A percentile compares a stretch with the other conserved stretches of the same genome.
Conservation (phyloP, 1,140 invertebrate species). For the Drosophila teissieri region DNA sequence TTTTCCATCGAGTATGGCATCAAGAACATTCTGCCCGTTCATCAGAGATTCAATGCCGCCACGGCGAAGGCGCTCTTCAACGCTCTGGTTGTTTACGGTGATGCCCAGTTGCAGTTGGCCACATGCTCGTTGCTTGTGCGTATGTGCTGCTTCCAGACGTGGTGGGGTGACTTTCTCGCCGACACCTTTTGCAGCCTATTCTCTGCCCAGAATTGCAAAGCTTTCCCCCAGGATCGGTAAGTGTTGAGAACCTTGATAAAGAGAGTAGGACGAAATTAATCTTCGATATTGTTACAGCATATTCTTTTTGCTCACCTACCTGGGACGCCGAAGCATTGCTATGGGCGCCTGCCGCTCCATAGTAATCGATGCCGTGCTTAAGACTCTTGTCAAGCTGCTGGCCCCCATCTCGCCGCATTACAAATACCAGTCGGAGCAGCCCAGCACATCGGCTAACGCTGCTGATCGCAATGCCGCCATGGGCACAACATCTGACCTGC, state of each 20-base stretch:
- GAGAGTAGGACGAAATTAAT: neutral
- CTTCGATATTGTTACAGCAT: conserved; percentile 87
- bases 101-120: conserved; percentile 85
- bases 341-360: conserved; percentile 87
- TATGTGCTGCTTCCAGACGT: conserved; percentile 90
- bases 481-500: conserved; percentile 87
- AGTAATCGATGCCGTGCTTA: conserved; percentile 88
- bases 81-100: conserved; percentile 80
- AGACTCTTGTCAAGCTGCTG: conserved; percentile 86
- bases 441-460: conserved; percentile 79
- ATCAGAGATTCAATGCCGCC: conserved; percentile 86
- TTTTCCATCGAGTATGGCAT: conserved; percentile 88
- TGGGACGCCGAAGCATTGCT: conserved; percentile 92
- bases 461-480: conserved; percentile 56
- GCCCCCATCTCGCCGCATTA: conserved; percentile 85
- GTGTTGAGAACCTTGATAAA: neutral
- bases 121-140: conserved; percentile 90
- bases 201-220: conserved; percentile 90
- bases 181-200: conserved; percentile 92
- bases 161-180: conserved; percentile 95
- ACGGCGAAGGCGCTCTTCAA: conserved; percentile 90
- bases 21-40: conserved; percentile 85
- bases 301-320: conserved; percentile 93
- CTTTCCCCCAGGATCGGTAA: conserved; percentile 94
- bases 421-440: conserved; percentile 69